These are phyloP conservation scores for Halictus ligatus DNA, from an alignment of 2,888 invertebrate genomes.

Conservation along the genomic window DNA sequence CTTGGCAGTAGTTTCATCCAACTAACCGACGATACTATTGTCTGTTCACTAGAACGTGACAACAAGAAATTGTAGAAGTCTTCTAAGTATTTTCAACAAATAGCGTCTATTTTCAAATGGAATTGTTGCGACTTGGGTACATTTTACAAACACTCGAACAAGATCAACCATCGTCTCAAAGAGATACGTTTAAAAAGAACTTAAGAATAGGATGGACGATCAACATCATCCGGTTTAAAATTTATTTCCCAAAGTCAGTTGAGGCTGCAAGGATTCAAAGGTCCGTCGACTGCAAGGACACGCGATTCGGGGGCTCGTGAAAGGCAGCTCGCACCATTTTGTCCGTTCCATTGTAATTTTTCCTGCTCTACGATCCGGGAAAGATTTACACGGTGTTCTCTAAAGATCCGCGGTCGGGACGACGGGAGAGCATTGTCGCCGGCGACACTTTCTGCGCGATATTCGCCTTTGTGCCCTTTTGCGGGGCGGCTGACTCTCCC, in stretches of 20 bases:
- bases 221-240: background rate
- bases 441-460: conserved; percentile 41
- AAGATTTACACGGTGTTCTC: background rate
- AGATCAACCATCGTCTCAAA: background rate
- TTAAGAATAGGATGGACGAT: background rate
- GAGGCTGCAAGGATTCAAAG: background rate
- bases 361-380: background rate
- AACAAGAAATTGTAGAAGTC: too few relatives aligned
- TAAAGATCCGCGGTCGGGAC: background rate
- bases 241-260: background rate
- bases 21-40: too few relatives aligned
- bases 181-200: background rate
- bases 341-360: conserved; percentile 30
- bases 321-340: conserved; percentile 12
- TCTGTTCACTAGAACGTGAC: too few relatives aligned
- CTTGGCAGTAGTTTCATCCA: too few relatives aligned
- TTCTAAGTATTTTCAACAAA: too few relatives aligned
- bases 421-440: conserved; percentile 37
- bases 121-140: too few relatives aligned
- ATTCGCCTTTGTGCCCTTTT: conserved; percentile 30
- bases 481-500: background rate
- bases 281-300: background rate
- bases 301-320: background rate
- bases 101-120: too few relatives aligned
- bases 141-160: too few relatives aligned